These are phyloP conservation scores for Lithodes maja DNA, from an alignment of 2,888 invertebrate genomes.

Conservation along the genomic window DNA sequence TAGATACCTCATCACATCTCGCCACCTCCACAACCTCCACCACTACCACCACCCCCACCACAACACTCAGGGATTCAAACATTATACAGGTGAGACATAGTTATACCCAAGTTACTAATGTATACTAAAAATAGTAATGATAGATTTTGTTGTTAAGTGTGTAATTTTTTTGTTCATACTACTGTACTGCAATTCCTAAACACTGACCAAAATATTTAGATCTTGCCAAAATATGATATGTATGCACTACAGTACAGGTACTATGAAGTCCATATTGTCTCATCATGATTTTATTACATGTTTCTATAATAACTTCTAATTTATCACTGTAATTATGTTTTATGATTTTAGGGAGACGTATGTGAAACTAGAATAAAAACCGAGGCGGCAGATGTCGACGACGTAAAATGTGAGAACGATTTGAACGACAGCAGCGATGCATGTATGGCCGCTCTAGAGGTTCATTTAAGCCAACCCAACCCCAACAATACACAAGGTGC, in stretches of 20 bases:
- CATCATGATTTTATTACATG: background rate
- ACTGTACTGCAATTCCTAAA: too few species aligned
- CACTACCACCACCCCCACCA: background rate
- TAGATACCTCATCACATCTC: background rate
- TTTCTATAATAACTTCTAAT: background rate
- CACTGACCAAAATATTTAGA: too few species aligned
- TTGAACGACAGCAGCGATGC: background rate
- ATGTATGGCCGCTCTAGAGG: background rate
- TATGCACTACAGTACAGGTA: too few species aligned
- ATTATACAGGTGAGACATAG: background rate
- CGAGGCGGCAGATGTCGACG: conserved; percentile 30
- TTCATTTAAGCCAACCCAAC: background rate
- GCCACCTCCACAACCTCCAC: background rate
- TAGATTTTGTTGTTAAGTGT: too few species aligned
- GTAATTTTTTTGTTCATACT: too few species aligned
- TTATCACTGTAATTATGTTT: background rate
- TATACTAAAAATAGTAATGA: too few species aligned
- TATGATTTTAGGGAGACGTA: background rate
- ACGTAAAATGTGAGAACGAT: conserved; percentile 46
- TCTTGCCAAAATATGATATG: too few species aligned
- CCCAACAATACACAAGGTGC: background rate
- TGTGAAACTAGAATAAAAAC: background rate
- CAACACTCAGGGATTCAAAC: background rate
- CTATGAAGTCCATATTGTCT: too few species aligned
- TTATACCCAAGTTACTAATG: background rate